Evolutionary conservation across 2,113 vertebrate species (phyloP).

Genomic region (Solenodon paradoxus): DNA sequence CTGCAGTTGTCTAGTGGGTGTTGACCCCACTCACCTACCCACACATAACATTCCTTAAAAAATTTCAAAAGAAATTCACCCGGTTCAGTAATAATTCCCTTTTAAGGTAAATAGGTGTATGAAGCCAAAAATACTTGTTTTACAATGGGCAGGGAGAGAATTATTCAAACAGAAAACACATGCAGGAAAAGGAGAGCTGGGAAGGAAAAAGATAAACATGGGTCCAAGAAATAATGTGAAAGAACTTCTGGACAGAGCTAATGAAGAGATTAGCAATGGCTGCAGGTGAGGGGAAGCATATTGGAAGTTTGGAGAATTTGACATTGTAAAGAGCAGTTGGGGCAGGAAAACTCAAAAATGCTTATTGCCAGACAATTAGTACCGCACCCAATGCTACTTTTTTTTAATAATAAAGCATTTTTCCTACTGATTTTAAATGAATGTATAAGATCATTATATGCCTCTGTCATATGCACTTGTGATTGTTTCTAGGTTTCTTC

Average conservation of each 20-base stretch:
- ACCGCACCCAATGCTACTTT: not conserved
- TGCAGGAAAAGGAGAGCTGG: not conserved
- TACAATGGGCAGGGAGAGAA: not conserved
- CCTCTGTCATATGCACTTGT: not conserved
- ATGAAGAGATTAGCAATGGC: not conserved
- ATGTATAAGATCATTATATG: conserved; percentile 5
- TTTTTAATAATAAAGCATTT: not conserved
- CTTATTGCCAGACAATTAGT: not conserved
- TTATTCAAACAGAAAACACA: not conserved
- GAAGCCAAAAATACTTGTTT: not conserved
- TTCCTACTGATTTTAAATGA: not conserved
- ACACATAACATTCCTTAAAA: not conserved
- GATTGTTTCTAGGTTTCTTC: not conserved
- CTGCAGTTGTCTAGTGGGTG: not conserved
- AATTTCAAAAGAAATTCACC: not conserved
- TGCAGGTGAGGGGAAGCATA: not conserved
- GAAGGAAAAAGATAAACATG: not conserved
- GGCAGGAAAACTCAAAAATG: not conserved
- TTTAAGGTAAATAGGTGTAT: not conserved
- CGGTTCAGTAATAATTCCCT: not conserved
- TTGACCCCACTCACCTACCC: not conserved
- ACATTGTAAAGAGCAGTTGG: not conserved
- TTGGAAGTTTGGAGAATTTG: not conserved
- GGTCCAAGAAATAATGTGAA: not conserved
- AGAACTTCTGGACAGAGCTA: not conserved